Conservation (phyloP, 2,113 vertebrate genomes). For the Tupaia tana region DNA sequence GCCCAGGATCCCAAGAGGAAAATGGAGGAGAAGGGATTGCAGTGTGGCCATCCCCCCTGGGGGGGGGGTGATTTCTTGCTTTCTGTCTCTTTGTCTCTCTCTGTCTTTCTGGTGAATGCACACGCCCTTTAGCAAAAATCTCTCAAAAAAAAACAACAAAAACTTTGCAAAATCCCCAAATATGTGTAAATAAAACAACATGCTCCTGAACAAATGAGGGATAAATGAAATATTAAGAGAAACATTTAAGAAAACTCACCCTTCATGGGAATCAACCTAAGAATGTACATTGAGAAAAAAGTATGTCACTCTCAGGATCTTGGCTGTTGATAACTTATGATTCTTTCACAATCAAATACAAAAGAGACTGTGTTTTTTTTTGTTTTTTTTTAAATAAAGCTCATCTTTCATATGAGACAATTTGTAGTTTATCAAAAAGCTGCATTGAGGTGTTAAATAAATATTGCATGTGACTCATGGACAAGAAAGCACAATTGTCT, state of each 20-base stretch:
- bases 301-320: neutral
- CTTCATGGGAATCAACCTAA: neutral
- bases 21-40: too few relatives aligned
- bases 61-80: too few relatives aligned
- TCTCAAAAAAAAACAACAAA: too few relatives aligned
- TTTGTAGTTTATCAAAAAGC: slow-evolving; percentile 60
- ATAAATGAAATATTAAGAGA: too few relatives aligned
- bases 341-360: slow-evolving; percentile 47
- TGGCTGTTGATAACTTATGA: slow-evolving; percentile 15
- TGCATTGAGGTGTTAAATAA: slow-evolving; percentile 60
- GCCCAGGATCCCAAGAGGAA: too few relatives aligned
- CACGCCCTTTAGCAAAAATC: too few relatives aligned
- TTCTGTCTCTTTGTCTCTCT: too few relatives aligned
- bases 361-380: slow-evolving; percentile 29
- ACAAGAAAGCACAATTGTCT: slow-evolving; percentile 32
- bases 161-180: too few relatives aligned
- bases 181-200: too few relatives aligned
- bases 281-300: neutral
- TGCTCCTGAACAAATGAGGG: too few relatives aligned
- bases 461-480: slow-evolving; percentile 11
- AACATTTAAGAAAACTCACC: neutral
- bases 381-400: slow-evolving; percentile 52
- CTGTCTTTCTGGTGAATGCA: too few relatives aligned
- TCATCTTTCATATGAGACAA: slow-evolving; percentile 44
- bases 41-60: too few relatives aligned